Conservation (phyloP, 2,113 vertebrate genomes). For the Burhinus bistriatus region DNA sequence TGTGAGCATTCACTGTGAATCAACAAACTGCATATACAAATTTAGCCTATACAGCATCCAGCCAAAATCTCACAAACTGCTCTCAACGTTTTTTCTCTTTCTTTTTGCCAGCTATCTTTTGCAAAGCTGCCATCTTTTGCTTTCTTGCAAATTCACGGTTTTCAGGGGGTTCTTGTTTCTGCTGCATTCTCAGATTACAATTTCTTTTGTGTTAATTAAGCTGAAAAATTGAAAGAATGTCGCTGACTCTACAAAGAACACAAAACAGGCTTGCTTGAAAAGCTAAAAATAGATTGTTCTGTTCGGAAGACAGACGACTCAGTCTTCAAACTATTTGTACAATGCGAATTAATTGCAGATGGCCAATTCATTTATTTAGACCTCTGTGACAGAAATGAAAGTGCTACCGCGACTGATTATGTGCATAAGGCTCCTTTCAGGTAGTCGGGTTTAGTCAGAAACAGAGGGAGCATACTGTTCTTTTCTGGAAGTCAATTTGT, state of each 20-base stretch:
- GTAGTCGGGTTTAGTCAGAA: not conserved
- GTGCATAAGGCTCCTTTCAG: not conserved
- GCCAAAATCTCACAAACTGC: not conserved
- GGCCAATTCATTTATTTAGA: conserved; percentile 58
- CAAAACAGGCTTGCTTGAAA: conserved; percentile 68
- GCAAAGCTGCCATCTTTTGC: conserved; percentile 32
- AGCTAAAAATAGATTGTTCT: conserved; percentile 73
- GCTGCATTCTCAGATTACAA: conserved; percentile 71
- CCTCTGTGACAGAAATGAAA: conserved; percentile 47
- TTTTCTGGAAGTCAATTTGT: not conserved
- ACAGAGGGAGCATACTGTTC: not conserved
- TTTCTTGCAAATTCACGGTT: conserved; percentile 61
- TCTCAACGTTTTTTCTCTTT: not conserved
- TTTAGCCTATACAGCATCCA: not conserved
- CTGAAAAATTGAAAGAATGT: conserved; percentile 74
- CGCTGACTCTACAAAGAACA: conserved; percentile 75
- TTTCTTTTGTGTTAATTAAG: conserved; percentile 77
- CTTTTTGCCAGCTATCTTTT: not conserved
- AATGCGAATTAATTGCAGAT: conserved; percentile 67
- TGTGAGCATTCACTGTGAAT: not conserved
- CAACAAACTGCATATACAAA: not conserved
- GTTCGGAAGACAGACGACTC: conserved; percentile 66
- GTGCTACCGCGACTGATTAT: not conserved
- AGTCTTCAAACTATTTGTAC: conserved; percentile 57
- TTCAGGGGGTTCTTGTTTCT: conserved; percentile 54